phyloP scores from a whole-genome alignment of 1,140 invertebrate species.

The Microplitis demolitor region DNA sequence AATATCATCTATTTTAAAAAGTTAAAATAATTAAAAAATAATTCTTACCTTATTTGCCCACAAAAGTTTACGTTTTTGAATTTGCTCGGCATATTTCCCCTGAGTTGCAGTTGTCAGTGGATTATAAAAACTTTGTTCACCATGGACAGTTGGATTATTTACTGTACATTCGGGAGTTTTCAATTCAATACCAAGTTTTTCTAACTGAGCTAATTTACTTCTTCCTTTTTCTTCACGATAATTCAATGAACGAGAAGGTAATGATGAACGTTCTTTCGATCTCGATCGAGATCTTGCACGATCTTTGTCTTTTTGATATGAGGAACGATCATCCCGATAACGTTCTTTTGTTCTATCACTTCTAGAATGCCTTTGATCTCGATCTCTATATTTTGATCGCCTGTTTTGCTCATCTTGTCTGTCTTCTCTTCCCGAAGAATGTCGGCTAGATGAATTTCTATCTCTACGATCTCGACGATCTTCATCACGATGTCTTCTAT shows the following conservation, averaged over 20 bases:
- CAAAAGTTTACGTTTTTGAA: conserved; percentile 87
- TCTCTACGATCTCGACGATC: conserved; percentile 37
- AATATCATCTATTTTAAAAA: not conserved
- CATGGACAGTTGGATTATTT: conserved; percentile 36
- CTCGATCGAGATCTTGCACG: conserved; percentile 44
- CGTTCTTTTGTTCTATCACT: conserved; percentile 44
- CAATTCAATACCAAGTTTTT: conserved; percentile 60
- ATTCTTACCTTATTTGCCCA: conserved; percentile 76
- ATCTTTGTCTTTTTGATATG: conserved; percentile 46
- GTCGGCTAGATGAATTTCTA: conserved; percentile 26
- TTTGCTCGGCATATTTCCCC: conserved; percentile 84
- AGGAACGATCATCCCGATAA: conserved; percentile 42
- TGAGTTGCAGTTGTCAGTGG: conserved; percentile 78
- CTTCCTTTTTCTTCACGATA: conserved; percentile 57
- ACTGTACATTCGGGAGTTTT: conserved; percentile 49
- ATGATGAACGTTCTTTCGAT: conserved; percentile 45
- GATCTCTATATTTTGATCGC: conserved; percentile 43
- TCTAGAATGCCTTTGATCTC: conserved; percentile 34
- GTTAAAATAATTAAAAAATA: conserved; percentile 10
- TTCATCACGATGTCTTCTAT: conserved; percentile 39
- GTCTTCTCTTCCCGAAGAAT: conserved; percentile 38
- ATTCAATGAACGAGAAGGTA: conserved; percentile 44
- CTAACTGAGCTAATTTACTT: conserved; percentile 59
- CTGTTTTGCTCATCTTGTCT: conserved; percentile 43
- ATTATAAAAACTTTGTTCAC: conserved; percentile 79